These are phyloP conservation scores for Lumbricus terrestris DNA, from an alignment of 2,888 invertebrate genomes.

Conservation along the genomic window DNA sequence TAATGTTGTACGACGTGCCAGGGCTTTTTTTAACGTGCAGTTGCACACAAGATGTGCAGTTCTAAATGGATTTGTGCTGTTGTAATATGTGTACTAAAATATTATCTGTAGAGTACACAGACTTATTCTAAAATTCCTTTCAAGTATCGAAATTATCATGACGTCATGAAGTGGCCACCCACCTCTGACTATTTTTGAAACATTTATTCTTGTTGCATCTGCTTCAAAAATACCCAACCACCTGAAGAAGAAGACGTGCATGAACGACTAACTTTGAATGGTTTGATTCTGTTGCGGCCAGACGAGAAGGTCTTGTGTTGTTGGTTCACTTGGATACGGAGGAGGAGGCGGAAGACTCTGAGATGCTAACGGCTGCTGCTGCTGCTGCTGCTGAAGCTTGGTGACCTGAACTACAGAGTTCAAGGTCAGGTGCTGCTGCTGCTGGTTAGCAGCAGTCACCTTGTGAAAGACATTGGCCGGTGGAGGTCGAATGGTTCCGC, in stretches of 20 bases:
- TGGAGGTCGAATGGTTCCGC: not conserved
- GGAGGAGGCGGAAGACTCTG: conserved; percentile 14
- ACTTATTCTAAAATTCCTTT: not conserved
- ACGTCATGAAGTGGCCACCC: no score
- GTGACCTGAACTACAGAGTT: not conserved
- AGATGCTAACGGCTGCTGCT: not conserved
- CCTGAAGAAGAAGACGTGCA: no score
- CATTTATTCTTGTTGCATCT: not conserved
- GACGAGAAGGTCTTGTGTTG: not conserved
- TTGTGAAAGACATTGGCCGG: not conserved
- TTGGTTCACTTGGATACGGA: not conserved
- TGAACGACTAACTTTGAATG: not conserved
- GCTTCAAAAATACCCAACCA: not conserved
- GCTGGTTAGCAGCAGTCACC: not conserved
- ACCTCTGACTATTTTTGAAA: not conserved
- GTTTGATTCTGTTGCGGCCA: not conserved
- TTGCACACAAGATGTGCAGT: no score
- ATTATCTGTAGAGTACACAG: no score
- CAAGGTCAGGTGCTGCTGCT: not conserved
- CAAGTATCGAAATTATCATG: not conserved
- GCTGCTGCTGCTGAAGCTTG: not conserved
- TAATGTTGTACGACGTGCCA: not conserved
- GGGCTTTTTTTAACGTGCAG: not conserved
- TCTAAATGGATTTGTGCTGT: no score
- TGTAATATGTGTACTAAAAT: no score